phyloP scores from a whole-genome alignment of 2,113 vertebrate species.

The Trochalopteron elliotii region DNA sequence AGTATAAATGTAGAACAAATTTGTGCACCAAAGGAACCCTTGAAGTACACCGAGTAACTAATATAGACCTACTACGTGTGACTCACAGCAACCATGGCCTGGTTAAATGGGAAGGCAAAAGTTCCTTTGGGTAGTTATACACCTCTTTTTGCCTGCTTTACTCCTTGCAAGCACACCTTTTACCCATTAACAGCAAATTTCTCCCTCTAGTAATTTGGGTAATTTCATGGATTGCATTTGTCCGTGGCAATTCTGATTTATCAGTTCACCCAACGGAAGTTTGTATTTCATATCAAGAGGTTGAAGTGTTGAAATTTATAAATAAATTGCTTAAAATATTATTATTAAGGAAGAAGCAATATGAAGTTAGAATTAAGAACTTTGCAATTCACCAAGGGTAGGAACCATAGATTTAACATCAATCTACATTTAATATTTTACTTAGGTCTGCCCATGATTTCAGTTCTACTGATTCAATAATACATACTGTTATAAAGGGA shows the following conservation, averaged over 20 bases:
- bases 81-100: background rate
- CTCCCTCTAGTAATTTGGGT: background rate
- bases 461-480: background rate
- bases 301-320: background rate
- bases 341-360: background rate
- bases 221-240: background rate
- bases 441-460: background rate
- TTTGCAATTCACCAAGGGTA: background rate
- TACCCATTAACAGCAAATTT: background rate
- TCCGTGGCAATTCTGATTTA: background rate
- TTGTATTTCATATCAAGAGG: background rate
- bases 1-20: background rate
- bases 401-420: background rate
- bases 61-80: background rate
- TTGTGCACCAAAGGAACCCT: background rate
- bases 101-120: background rate
- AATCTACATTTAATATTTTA: background rate
- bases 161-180: background rate
- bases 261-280: background rate
- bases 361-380: background rate
- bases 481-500: background rate
- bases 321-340: background rate
- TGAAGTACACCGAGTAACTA: background rate
- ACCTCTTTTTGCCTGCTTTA: background rate
- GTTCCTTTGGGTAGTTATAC: background rate